Evolutionary conservation across 1,140 invertebrate species (phyloP).

Genomic region (Drosophila azteca): DNA sequence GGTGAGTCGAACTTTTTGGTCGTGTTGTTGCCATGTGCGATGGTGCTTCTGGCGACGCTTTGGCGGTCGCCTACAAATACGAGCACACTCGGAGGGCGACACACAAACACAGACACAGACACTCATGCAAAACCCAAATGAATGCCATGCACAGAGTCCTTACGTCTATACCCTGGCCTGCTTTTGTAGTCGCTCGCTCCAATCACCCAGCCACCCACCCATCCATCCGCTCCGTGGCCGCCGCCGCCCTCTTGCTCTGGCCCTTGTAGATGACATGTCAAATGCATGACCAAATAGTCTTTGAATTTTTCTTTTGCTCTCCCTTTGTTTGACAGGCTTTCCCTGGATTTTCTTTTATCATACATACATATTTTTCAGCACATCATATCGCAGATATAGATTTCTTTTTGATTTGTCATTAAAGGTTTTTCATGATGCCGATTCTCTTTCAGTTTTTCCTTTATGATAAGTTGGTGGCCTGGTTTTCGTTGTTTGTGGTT

Average conservation of each 20-base stretch:
- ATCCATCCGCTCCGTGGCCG: background rate
- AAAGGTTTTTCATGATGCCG: too few species aligned
- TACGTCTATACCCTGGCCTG: slow-evolving; percentile 18
- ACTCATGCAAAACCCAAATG: slow-evolving; percentile 50
- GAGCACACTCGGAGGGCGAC: slow-evolving; percentile 3
- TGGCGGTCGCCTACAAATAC: slow-evolving; percentile 52
- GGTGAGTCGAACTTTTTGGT: slow-evolving; percentile 6
- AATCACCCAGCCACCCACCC: too few species aligned
- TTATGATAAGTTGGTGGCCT: background rate
- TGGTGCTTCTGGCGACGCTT: slow-evolving; percentile 73
- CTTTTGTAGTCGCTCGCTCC: slow-evolving; percentile 48
- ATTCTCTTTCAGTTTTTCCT: too few species aligned
- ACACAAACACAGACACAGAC: slow-evolving; percentile 15
- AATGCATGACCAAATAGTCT: slow-evolving; percentile 64
- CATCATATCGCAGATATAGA: slow-evolving; percentile 10
- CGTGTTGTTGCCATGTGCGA: slow-evolving; percentile 51
- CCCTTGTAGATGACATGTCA: slow-evolving; percentile 66
- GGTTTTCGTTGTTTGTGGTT: background rate
- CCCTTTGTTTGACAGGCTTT: slow-evolving; percentile 54
- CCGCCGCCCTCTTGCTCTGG: slow-evolving; percentile 9
- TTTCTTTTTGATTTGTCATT: background rate
- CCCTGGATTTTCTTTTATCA: slow-evolving; percentile 45
- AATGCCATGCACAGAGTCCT: slow-evolving; percentile 59
- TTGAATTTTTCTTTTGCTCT: slow-evolving; percentile 41
- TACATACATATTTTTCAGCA: slow-evolving; percentile 17